phyloP scores from a whole-genome alignment of 2,888 invertebrate genomes.

The Morpho helenor region DNA sequence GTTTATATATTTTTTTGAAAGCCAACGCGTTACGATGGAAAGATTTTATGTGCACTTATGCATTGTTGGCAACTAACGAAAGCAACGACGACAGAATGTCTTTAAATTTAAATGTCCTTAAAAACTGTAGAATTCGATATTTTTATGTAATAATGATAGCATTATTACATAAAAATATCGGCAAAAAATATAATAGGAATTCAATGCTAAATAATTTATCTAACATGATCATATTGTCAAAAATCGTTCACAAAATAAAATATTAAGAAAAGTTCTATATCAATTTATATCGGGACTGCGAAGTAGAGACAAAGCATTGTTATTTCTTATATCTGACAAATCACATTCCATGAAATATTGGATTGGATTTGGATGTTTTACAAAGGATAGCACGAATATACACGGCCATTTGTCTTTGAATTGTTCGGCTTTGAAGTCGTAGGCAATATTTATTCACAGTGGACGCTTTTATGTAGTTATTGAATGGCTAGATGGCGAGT shows the following conservation, averaged over 20 bases:
- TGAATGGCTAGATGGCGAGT: slow-evolving; percentile 12
- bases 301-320: slow-evolving; percentile 5
- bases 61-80: too few relatives aligned
- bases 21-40: too few relatives aligned
- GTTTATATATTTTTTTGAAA: too few relatives aligned
- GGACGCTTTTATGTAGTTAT: slow-evolving; percentile 23
- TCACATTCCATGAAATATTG: slow-evolving; percentile 22
- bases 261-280: slow-evolving; percentile 5
- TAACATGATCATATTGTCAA: background rate
- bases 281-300: slow-evolving; percentile 3
- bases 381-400: slow-evolving; percentile 14
- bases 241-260: slow-evolving; percentile 1
- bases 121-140: too few relatives aligned
- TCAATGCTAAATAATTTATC: background rate
- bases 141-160: too few relatives aligned
- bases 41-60: too few relatives aligned
- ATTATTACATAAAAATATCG: too few relatives aligned
- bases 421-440: slow-evolving; percentile 23
- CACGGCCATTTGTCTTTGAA: slow-evolving; percentile 20
- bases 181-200: too few relatives aligned
- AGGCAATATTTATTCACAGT: slow-evolving; percentile 21
- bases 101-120: too few relatives aligned
- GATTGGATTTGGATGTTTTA: slow-evolving; percentile 19
- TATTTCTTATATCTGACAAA: slow-evolving; percentile 19
- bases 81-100: too few relatives aligned